Conservation (phyloP, 2,888 invertebrate genomes). For the Eilema caniola region DNA sequence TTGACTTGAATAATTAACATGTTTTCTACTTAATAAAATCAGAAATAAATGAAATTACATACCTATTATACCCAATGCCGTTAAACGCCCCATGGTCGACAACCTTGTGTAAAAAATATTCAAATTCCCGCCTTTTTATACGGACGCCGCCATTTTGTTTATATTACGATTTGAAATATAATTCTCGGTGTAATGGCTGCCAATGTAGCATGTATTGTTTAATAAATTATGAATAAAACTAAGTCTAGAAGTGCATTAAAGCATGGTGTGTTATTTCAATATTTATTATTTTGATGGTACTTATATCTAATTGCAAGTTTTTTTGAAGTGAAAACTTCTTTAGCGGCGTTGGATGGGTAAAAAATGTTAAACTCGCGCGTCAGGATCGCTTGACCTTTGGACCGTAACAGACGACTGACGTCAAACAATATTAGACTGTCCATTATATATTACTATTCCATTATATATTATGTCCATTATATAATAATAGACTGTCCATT, state of each 20-base stretch:
- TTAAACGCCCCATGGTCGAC: constrained; percentile 71
- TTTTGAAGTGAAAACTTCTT: too few relatives aligned
- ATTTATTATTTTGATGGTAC: not conserved
- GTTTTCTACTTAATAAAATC: too few relatives aligned
- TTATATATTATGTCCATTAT: too few relatives aligned
- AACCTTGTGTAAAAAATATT: constrained; percentile 53
- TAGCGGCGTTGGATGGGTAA: too few relatives aligned
- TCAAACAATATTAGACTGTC: too few relatives aligned
- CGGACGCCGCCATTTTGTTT: constrained; percentile 11
- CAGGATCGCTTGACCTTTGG: too few relatives aligned
- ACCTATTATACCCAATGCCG: constrained; percentile 75
- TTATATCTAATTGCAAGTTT: not conserved
- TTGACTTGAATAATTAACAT: too few relatives aligned
- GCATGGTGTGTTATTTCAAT: not conserved
- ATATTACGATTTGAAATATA: constrained; percentile 7
- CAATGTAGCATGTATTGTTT: constrained; percentile 16
- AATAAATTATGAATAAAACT: not conserved
- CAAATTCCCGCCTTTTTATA: constrained; percentile 34
- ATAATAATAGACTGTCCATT: too few relatives aligned
- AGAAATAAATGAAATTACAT: constrained; percentile 23
- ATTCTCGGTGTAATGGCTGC: constrained; percentile 6
- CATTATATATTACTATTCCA: too few relatives aligned
- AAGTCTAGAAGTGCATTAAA: not conserved
- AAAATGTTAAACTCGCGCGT: too few relatives aligned
- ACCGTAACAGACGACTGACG: too few relatives aligned